Conservation (phyloP, 2,113 vertebrate genomes). For the Syrrhaptes paradoxus region DNA sequence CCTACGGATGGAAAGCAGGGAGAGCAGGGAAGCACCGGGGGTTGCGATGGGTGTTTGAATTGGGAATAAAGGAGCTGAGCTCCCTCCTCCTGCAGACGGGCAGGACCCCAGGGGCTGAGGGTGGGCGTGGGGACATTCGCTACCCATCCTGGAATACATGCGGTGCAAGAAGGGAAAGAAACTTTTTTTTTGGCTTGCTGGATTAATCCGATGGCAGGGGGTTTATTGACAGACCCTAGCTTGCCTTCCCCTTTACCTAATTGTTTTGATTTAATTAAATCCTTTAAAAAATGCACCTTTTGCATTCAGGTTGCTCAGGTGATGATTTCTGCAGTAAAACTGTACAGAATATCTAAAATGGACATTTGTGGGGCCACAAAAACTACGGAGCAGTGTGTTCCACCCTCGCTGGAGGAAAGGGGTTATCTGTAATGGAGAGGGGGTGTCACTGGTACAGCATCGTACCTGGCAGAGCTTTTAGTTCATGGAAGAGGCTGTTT, state of each 20-base stretch:
- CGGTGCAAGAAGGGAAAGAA: background rate
- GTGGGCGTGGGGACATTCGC: background rate
- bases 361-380: background rate
- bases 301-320: background rate
- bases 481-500: background rate
- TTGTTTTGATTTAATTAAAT: background rate
- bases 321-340: background rate
- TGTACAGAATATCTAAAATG: background rate
- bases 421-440: fast-evolving
- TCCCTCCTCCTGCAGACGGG: too few species aligned
- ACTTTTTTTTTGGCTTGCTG: background rate
- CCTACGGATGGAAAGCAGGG: slow-evolving; percentile 42
- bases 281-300: background rate
- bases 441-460: background rate
- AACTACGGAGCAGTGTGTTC: background rate
- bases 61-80: too few species aligned
- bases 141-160: fast-evolving
- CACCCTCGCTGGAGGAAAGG: background rate
- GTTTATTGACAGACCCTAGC: background rate
- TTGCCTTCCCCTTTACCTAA: background rate
- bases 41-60: background rate
- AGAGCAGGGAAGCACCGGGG: background rate
- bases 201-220: background rate
- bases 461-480: background rate
- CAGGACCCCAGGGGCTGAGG: too few species aligned